Evolutionary conservation across 2,888 invertebrate species (phyloP), one percentile per base, ranked within the genome.

Genomic region (Tromatobia lineatoria): DNA sequence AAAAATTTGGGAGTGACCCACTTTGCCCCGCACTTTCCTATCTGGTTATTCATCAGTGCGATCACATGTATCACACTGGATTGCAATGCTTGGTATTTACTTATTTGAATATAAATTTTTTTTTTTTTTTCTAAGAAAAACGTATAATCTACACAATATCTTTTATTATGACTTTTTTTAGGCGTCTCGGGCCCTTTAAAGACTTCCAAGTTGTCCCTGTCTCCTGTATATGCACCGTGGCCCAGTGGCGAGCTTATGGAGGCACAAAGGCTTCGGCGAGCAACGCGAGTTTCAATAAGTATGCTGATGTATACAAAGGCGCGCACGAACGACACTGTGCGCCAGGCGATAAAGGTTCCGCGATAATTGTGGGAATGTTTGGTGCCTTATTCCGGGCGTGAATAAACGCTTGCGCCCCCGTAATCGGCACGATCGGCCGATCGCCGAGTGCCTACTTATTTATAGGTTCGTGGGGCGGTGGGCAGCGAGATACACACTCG

Each of bases 321-420:
- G 70, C 57, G 82, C 82, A 80, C 73, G 82, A 77, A 83, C 70
- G 75, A 67, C 38, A 3, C 25, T 29, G 29, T 74, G n/a, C 80
- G 85, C 85, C 83, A 87, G 85, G 87, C 88, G 89, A 90, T 90
- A 89, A 88, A 90, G 85, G 82, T 80, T 57, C 57, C 85, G 81
- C 88, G 87, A 90, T 89, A 89, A 88, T 89, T 90, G 89, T 88
- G 88, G 91, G 88, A 90, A 89, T 87, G 86, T 86, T 85, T 74
- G 82, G 77, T 50, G 59, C 59, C 84, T 25, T 61, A 59, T 70
- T 59, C 59, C 38, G 8, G 66, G 59, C 71, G 57, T 71, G 64
- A 73, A 59, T 64, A 45, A 59, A 77, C 80, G 69, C 77, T 82
- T 75, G 69, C 69, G 76, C 75, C 80, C 84, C 75, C 67, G 83